Conservation (phyloP, 2,113 vertebrate species). For the Mystacornis crossleyi region DNA sequence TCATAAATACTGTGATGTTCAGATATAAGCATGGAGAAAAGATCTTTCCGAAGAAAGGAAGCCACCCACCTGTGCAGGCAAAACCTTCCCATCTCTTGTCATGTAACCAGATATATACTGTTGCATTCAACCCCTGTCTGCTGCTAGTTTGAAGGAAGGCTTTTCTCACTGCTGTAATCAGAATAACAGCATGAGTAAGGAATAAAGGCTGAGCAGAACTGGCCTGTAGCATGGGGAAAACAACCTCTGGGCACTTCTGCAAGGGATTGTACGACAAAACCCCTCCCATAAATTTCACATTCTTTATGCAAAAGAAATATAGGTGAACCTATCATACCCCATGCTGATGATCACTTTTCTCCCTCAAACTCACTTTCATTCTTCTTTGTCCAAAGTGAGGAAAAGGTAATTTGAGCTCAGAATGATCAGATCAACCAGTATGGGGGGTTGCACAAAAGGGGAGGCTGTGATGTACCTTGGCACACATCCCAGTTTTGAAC, state of each 20-base stretch:
- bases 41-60: background rate
- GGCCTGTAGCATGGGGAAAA: background rate
- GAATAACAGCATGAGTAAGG: background rate
- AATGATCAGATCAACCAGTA: background rate
- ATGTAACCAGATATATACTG: background rate
- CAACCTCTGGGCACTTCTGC: background rate
- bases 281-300: background rate
- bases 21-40: background rate
- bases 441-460: background rate
- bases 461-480: background rate
- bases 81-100: background rate
- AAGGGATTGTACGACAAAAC: background rate
- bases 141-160: background rate
- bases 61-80: background rate
- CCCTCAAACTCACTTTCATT: background rate
- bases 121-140: background rate
- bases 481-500: background rate
- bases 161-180: background rate
- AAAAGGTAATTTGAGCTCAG: background rate
- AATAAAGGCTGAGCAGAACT: background rate
- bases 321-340: background rate
- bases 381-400: background rate
- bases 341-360: background rate
- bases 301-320: background rate
- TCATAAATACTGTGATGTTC: background rate